Conservation (phyloP, 2,113 vertebrate species). For the Monopterus albus region DNA sequence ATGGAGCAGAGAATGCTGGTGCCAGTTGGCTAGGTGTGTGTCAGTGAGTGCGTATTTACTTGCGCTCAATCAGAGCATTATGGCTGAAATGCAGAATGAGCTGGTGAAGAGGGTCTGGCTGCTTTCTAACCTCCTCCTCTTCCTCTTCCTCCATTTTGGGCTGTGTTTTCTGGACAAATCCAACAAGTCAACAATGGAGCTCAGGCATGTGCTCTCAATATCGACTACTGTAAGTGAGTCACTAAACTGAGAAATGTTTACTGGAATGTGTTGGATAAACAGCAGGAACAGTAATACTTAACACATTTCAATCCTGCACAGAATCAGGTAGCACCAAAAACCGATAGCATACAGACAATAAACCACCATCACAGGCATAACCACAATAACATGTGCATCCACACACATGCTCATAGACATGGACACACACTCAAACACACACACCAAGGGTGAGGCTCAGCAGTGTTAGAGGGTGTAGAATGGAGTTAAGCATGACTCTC, state of each 20-base stretch:
- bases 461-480: constrained; percentile 26
- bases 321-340: constrained; percentile 5
- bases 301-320: not conserved
- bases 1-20: constrained; percentile 43
- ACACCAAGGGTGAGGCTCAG: constrained; percentile 20
- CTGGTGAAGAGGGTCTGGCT: constrained; percentile 97
- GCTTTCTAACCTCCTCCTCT: constrained; percentile 88
- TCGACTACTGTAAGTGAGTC: not conserved
- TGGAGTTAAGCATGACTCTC: constrained; percentile 51
- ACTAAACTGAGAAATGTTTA: not conserved
- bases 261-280: no score
- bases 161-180: constrained; percentile 87
- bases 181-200: constrained; percentile 21
- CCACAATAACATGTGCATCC: not conserved
- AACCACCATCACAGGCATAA: constrained; percentile 20
- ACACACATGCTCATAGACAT: constrained; percentile 19
- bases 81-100: constrained; percentile 97
- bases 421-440: not conserved
- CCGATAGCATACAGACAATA: constrained; percentile 40
- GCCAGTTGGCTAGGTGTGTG: constrained; percentile 58
- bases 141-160: constrained; percentile 90
- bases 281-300: not conserved
- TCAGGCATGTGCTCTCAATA: not conserved
- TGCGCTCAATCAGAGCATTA: constrained; percentile 94
- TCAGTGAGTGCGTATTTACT: constrained; percentile 79